Base-by-base conservation (phyloP, 2,888 invertebrate genomes). In the Cataglyphis altisquamis region DNA sequence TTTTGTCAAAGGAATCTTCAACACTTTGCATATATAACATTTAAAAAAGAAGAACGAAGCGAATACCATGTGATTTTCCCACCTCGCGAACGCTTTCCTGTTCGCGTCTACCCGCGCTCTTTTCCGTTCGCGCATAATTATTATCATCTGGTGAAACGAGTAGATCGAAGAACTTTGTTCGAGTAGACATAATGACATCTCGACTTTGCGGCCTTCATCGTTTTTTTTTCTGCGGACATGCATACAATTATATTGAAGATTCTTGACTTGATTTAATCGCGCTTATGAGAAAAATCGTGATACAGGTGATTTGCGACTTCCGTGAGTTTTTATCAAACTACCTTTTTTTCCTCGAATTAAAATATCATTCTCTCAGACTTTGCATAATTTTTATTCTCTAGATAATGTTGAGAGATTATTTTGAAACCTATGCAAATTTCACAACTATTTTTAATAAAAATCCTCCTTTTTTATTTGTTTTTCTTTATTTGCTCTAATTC, bases 161-260 rank as follows among this genome's bases (percentile, higher is more conserved):
- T 21, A 55, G 77, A 55, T 41, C 41, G 78, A 78, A 72, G 78
- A 41, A 78, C 78, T 78, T 72, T 32, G 72, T 78, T 72, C 72
- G 78, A 78, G 41, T 41, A 78, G 77, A 70, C 72, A n/a, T 55
- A 57, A 72, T 72, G 78, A 78, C 72, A 72, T 68, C 41, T 77
- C 68, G 52, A 77, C 75, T 78, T 77, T 15, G 15, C 21, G 72
- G 77, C 78, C 72, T 72, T 72, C 78, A 18, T 57, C 18, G 29
- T 21, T 21, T 72, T 45, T 41, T 78, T 70, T 72, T 45, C 57
- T 41, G 29, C 29, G 21, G 68, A 39, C n/a, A 41, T 64, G 75
- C 55, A 68, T 68, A 75, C 57, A 70, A 72, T 78, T 72, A 78
- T 25, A 41, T 66, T 55, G 21, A 57, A 32, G 57, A 72, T 21